phyloP scores from a whole-genome alignment of 2,888 invertebrate genomes.

The Nomada ruficornis region DNA sequence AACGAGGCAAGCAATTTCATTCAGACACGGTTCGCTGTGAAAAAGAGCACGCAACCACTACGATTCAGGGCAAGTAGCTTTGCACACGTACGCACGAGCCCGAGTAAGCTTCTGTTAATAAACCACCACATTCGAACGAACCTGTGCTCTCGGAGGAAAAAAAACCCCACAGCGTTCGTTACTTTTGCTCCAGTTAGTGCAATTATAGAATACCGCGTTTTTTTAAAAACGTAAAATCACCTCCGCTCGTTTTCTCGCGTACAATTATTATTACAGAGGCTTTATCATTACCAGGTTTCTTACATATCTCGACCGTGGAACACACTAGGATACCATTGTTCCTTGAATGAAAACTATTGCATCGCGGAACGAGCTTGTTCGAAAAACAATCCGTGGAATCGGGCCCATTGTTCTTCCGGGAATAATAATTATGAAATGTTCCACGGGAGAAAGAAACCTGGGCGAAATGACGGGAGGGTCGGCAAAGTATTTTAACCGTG shows the following conservation, averaged over 20 bases:
- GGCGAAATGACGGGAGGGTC: slow-evolving; percentile 7
- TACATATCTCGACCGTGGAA: slow-evolving; percentile 15
- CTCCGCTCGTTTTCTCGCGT: slow-evolving; percentile 46
- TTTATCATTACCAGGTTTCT: slow-evolving; percentile 47
- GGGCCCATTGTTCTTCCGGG: slow-evolving; percentile 47
- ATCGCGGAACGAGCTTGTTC: slow-evolving; percentile 20
- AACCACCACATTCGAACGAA: slow-evolving; percentile 13
- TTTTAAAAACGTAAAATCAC: slow-evolving; percentile 65
- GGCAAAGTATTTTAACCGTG: background rate
- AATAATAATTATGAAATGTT: slow-evolving; percentile 59
- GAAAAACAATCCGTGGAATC: slow-evolving; percentile 54
- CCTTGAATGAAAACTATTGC: slow-evolving; percentile 37
- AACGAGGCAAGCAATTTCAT: slow-evolving; percentile 60
- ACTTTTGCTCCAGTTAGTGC: slow-evolving; percentile 73
- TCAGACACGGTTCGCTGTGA: slow-evolving; percentile 26
- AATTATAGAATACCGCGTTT: slow-evolving; percentile 68
- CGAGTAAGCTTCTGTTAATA: slow-evolving; percentile 29
- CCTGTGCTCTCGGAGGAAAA: slow-evolving; percentile 8
- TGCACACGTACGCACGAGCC: slow-evolving; percentile 30
- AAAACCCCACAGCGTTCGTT: slow-evolving; percentile 53
- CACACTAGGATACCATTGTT: slow-evolving; percentile 54
- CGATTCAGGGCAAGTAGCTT: slow-evolving; percentile 37
- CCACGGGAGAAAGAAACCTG: slow-evolving; percentile 38
- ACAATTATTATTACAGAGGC: slow-evolving; percentile 19
- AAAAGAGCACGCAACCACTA: slow-evolving; percentile 26